phyloP scores from a whole-genome alignment of 2,113 vertebrate species.

The Probosciger aterrimus region DNA sequence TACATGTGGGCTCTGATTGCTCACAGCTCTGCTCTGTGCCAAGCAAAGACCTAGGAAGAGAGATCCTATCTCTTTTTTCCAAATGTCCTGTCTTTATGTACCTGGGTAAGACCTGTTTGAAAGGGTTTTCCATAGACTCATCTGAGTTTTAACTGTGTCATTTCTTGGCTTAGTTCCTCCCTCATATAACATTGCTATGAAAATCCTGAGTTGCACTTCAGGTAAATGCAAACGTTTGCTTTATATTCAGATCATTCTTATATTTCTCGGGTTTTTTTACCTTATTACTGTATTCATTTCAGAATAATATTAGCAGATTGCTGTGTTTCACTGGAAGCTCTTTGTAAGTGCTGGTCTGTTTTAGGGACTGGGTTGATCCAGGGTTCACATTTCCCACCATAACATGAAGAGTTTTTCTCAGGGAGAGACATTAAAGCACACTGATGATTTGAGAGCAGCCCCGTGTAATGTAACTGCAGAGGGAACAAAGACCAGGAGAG shows the following conservation, averaged over 20 bases:
- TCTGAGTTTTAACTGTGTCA: not conserved
- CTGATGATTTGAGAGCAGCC: not conserved
- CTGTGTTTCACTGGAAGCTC: not conserved
- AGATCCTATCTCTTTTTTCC: not conserved
- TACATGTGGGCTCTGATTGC: not conserved
- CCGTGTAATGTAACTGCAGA: not conserved
- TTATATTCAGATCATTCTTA: not conserved
- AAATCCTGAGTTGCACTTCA: not conserved
- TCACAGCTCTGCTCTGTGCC: not conserved
- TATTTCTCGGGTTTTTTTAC: not conserved
- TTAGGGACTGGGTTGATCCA: not conserved
- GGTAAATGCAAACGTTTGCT: not conserved
- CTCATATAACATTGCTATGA: not conserved
- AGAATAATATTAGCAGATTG: not conserved
- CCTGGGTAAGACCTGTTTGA: not conserved
- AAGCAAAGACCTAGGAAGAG: not conserved
- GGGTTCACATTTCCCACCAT: not conserved
- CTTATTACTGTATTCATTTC: not conserved
- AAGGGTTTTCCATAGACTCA: not conserved
- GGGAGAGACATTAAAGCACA: not conserved
- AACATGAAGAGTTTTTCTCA: not conserved
- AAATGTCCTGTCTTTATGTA: not conserved
- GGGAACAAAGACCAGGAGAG: not conserved
- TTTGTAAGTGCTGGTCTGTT: not conserved
- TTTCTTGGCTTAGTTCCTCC: not conserved